Evolutionary conservation across 2,113 vertebrate genomes (phyloP).

Genomic region (Lagopus leucura): DNA sequence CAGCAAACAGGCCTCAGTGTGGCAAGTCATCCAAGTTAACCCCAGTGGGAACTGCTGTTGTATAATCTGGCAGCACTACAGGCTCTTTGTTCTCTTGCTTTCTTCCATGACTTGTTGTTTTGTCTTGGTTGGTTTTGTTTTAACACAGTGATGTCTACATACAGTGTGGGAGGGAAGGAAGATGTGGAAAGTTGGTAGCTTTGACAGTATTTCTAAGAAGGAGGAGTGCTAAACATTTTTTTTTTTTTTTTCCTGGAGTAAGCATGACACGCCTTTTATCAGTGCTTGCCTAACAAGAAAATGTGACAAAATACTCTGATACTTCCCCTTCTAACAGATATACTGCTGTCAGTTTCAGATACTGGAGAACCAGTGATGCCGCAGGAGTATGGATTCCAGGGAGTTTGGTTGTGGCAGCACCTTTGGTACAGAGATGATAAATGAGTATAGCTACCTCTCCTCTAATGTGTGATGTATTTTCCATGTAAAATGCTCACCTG

Average conservation of each 20-base stretch:
- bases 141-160: not conserved
- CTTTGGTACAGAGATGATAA: not conserved
- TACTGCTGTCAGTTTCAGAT: not conserved
- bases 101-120: not conserved
- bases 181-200: not conserved
- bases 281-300: not conserved
- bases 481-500: not conserved
- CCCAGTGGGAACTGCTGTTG: not conserved
- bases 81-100: not conserved
- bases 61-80: not conserved
- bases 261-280: not conserved
- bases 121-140: conserved; percentile 1
- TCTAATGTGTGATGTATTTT: not conserved
- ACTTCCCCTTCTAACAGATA: not conserved
- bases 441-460: not conserved
- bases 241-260: not conserved
- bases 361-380: not conserved
- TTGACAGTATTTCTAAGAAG: not conserved
- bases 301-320: not conserved
- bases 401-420: not conserved
- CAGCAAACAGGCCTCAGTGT: not conserved
- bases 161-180: not conserved
- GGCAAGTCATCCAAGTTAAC: not conserved
- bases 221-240: not conserved
- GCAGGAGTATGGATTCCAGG: accelerated